Evolutionary conservation across 2,888 invertebrate species (phyloP).

Genomic region (Apoda limacodes): DNA sequence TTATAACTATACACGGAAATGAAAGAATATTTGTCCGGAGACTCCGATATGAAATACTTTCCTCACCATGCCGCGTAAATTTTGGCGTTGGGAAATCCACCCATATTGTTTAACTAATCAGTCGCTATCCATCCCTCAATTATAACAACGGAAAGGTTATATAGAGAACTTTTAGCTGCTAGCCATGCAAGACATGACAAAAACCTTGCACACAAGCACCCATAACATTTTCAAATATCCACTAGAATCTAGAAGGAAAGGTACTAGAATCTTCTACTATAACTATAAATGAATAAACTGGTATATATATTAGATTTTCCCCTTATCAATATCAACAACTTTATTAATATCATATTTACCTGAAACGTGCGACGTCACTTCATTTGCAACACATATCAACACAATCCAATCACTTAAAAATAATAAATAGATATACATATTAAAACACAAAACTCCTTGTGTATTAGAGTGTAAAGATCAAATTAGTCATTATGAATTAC

Average conservation of each 20-base stretch:
- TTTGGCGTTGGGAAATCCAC: no score
- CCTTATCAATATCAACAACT: conserved; percentile 18
- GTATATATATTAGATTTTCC: conserved; percentile 23
- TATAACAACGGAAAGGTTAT: conserved; percentile 16
- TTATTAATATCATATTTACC: conserved; percentile 20
- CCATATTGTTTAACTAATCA: conserved; percentile 23
- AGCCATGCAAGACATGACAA: conserved; percentile 18
- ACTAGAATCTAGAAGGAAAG: no score
- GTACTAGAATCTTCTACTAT: conserved; percentile 21
- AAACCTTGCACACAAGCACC: conserved; percentile 18
- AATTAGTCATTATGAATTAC: conserved; percentile 13
- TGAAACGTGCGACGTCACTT: conserved; percentile 14
- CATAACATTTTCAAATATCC: conserved; percentile 21
- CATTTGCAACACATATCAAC: conserved; percentile 20
- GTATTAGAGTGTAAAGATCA: conserved; percentile 16
- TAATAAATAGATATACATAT: conserved; percentile 19
- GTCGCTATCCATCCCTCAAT: conserved; percentile 10
- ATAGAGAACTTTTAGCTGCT: conserved; percentile 19
- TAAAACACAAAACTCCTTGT: conserved; percentile 11
- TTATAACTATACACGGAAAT: no score
- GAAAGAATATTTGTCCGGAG: no score
- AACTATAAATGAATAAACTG: conserved; percentile 21
- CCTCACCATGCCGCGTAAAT: no score
- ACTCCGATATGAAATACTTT: no score
- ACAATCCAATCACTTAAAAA: conserved; percentile 15